Evolutionary conservation across 2,888 invertebrate species (phyloP).

Genomic region (Candidula unifasciata): DNA sequence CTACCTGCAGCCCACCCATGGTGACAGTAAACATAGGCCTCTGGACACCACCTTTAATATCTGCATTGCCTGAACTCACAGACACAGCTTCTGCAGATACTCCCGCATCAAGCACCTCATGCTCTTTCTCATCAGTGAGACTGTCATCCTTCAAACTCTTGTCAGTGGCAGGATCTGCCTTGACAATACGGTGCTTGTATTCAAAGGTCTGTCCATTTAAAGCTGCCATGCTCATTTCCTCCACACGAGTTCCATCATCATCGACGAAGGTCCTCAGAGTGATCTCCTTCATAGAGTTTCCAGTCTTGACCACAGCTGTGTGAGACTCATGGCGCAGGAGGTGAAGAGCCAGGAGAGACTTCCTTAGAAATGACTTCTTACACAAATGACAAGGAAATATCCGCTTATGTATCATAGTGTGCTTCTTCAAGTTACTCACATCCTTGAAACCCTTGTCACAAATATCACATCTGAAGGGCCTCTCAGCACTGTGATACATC

Average conservation of each 20-base stretch:
- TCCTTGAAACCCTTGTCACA: constrained; percentile 52
- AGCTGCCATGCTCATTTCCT: constrained; percentile 50
- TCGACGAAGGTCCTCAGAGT: constrained; percentile 47
- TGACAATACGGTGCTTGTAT: constrained; percentile 47
- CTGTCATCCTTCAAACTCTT: constrained; percentile 29
- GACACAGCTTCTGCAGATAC: neutral
- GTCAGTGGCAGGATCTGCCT: constrained; percentile 38
- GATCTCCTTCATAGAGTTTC: constrained; percentile 42
- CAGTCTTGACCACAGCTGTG: constrained; percentile 43
- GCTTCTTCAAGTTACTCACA: constrained; percentile 50
- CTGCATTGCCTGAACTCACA: neutral
- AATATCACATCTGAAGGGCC: constrained; percentile 46
- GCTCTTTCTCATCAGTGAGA: neutral
- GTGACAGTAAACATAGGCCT: constrained; percentile 46
- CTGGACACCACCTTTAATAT: constrained; percentile 1
- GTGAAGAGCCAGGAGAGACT: constrained; percentile 41
- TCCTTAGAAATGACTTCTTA: constrained; percentile 45
- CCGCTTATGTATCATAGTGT: constrained; percentile 47
- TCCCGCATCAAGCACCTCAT: constrained; percentile 25
- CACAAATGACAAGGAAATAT: constrained; percentile 48
- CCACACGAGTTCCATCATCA: constrained; percentile 49
- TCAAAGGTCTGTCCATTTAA: constrained; percentile 48
- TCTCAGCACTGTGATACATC: constrained; percentile 49
- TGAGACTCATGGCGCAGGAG: constrained; percentile 41
- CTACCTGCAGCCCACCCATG: constrained; percentile 29